These are phyloP conservation scores for Galaxea fascicularis DNA, from an alignment of 92 coral and sea anemone species.

Conservation along the genomic window DNA sequence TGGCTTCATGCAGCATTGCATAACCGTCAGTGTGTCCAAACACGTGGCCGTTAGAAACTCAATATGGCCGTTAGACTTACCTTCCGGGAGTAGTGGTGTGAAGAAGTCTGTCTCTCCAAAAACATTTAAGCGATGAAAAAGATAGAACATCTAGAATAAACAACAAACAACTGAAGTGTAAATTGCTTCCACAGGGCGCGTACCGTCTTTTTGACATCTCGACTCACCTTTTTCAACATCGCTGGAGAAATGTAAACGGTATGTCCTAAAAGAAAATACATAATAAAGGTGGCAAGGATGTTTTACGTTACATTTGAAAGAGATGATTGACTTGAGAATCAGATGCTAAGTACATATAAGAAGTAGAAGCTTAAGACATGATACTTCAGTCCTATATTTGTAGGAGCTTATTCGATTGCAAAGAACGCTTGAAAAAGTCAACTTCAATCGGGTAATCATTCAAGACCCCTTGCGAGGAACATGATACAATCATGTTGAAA, in stretches of 20 bases:
- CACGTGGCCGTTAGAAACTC: no score
- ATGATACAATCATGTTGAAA: no score
- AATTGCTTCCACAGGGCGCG: not conserved
- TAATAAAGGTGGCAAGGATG: not conserved
- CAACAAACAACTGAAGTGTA: not conserved
- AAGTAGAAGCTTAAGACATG: no score
- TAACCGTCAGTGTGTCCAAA: not conserved
- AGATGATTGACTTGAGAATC: no score
- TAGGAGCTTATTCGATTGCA: no score
- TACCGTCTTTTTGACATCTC: not conserved
- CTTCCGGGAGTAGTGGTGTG: slow-evolving; percentile 15
- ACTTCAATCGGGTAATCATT: no score
- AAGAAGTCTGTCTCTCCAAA: slow-evolving; percentile 1
- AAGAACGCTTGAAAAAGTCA: no score
- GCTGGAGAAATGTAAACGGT: slow-evolving; percentile 24
- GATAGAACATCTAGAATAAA: slow-evolving; percentile 26
- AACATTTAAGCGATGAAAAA: slow-evolving; percentile 43
- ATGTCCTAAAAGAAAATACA: not conserved
- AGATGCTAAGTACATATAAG: no score
- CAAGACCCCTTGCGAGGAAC: no score
- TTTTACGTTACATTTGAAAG: not conserved
- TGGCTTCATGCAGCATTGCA: no score
- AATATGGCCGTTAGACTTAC: not conserved
- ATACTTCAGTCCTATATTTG: no score
- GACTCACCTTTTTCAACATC: slow-evolving; percentile 30